Percentiles rank a stretch among this genome's conserved stretches.
Evolutionary conservation across 2,888 invertebrate species (phyloP).

Genomic region (Synanthedon vespiformis): DNA sequence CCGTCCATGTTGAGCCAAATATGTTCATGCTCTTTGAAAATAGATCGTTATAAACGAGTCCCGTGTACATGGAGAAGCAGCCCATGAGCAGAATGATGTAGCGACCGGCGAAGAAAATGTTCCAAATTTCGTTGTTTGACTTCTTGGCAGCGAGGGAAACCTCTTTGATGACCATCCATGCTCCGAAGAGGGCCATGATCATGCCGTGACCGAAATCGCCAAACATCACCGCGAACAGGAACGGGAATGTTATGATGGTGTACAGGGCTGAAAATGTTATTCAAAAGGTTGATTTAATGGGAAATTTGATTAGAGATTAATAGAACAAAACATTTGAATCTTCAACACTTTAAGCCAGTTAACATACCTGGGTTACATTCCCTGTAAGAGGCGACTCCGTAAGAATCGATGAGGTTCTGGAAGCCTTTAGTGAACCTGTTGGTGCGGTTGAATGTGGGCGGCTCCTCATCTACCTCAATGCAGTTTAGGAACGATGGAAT

Average conservation of each 20-base stretch:
- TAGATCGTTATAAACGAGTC: constrained; percentile 95
- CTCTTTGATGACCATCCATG: constrained; percentile 85
- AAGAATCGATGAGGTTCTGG: constrained; percentile 93
- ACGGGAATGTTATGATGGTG: constrained; percentile 93
- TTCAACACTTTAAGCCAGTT: neutral
- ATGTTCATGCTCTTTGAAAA: constrained; percentile 97
- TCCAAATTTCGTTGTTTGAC: constrained; percentile 90
- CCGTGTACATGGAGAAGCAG: constrained; percentile 97
- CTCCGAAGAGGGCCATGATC: constrained; percentile 83
- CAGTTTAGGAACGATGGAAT: constrained; percentile 94
- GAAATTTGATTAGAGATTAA: neutral
- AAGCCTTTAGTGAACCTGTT: constrained; percentile 95
- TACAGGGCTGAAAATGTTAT: constrained; percentile 76
- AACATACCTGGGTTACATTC: constrained; percentile 88
- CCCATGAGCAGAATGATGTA: constrained; percentile 99
- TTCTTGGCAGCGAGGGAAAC: constrained; percentile 79
- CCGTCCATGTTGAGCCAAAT: constrained; percentile 89
- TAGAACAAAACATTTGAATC: neutral
- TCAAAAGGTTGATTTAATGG: neutral
- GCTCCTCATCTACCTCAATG: constrained; percentile 82
- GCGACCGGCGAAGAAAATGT: constrained; percentile 97
- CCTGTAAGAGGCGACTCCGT: constrained; percentile 91
- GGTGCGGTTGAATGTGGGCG: constrained; percentile 92
- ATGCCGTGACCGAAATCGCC: constrained; percentile 93
- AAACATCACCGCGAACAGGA: constrained; percentile 96